phyloP scores from a whole-genome alignment of 92 coral and sea anemone genomes.

The Porites lobata region DNA sequence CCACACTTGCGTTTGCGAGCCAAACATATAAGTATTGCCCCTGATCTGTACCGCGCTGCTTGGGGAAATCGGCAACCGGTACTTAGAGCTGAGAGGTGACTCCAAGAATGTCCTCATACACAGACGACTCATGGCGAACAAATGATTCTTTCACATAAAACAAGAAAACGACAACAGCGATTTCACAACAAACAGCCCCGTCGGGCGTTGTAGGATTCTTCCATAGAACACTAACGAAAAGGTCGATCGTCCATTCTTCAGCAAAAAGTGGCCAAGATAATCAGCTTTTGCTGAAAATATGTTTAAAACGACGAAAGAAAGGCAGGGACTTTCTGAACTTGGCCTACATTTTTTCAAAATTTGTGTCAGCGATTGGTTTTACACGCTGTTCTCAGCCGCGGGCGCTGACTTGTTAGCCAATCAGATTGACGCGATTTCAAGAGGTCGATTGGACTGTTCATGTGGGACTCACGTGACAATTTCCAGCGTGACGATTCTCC shows the following conservation, averaged over 20 bases:
- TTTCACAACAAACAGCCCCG: slow-evolving; percentile 5
- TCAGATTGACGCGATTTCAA: slow-evolving; percentile 30
- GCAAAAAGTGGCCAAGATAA: background rate
- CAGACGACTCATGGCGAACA: slow-evolving; percentile 52
- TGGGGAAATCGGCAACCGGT: slow-evolving; percentile 40
- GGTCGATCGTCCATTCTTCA: background rate
- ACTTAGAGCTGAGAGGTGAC: slow-evolving; percentile 18
- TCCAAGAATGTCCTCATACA: slow-evolving; percentile 16
- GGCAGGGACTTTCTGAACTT: background rate
- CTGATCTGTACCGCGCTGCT: slow-evolving; percentile 53
- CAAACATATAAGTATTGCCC: slow-evolving; percentile 77
- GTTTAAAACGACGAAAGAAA: background rate
- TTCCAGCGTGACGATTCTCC: background rate
- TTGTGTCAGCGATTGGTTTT: background rate
- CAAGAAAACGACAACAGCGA: background rate
- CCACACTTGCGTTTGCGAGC: slow-evolving; percentile 91
- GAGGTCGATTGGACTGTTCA: background rate
- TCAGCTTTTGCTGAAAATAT: background rate
- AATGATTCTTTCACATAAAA: background rate
- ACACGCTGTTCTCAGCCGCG: background rate
- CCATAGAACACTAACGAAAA: background rate
- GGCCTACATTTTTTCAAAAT: background rate
- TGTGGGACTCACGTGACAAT: slow-evolving; percentile 22
- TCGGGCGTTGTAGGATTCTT: no score
- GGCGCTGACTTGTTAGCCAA: slow-evolving; percentile 21